Conservation (phyloP, 1,140 invertebrate genomes). For the Drosophila repletoides region DNA sequence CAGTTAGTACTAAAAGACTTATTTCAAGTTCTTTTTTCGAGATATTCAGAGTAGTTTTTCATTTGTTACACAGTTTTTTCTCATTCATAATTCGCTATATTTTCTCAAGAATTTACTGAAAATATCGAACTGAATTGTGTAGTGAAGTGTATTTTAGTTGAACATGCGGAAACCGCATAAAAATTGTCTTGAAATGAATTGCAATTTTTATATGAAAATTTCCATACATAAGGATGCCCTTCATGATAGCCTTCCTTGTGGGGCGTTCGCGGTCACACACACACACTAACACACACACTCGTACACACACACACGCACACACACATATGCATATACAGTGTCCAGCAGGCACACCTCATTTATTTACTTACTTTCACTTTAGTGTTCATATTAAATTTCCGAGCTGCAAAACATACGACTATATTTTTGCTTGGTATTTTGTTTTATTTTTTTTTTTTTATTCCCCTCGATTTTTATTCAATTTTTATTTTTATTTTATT, state of each 20-base stretch:
- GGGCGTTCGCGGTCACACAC: constrained; percentile 68
- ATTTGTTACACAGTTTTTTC: background rate
- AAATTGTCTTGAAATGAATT: constrained; percentile 66
- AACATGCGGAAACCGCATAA: constrained; percentile 70
- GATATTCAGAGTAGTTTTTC: too few relatives aligned
- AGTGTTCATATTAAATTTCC: constrained; percentile 76
- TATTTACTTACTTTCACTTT: constrained; percentile 74
- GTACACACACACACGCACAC: background rate
- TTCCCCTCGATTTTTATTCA: constrained; percentile 26
- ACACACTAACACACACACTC: constrained; percentile 6
- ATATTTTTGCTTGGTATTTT: constrained; percentile 63
- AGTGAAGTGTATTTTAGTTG: constrained; percentile 43
- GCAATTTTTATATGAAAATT: constrained; percentile 74
- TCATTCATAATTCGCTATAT: too few relatives aligned
- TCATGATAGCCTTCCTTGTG: constrained; percentile 69
- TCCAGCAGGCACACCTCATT: constrained; percentile 45
- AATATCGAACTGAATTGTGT: too few relatives aligned
- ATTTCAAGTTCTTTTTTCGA: too few relatives aligned
- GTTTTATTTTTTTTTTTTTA: constrained; percentile 31
- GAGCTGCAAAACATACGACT: constrained; percentile 76
- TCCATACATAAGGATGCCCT: constrained; percentile 78
- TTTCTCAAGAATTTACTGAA: too few relatives aligned
- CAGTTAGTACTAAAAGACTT: too few relatives aligned
- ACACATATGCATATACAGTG: constrained; percentile 24
- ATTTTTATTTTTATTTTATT: constrained; percentile 65